phyloP scores from a whole-genome alignment of 2,113 vertebrate genomes.

The Hippocampus barbouri region DNA sequence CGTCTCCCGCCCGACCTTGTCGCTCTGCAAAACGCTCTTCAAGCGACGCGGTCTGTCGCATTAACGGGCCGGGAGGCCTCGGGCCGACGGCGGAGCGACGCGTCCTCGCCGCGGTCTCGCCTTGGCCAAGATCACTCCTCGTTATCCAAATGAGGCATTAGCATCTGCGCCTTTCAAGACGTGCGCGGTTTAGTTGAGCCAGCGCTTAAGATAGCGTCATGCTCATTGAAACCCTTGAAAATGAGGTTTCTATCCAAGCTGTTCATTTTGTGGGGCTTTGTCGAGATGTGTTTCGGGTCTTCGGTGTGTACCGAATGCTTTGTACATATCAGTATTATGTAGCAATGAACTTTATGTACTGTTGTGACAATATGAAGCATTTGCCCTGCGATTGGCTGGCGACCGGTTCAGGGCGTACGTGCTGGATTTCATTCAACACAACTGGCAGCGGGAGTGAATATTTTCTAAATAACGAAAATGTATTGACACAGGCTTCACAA shows the following conservation, averaged over 20 bases:
- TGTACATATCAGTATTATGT: no score
- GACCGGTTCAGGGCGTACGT: no score
- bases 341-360: no score
- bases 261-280: no score
- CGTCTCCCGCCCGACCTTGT: background rate
- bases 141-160: slow-evolving; percentile 74
- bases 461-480: slow-evolving; percentile 8
- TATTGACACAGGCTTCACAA: slow-evolving; percentile 30
- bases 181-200: slow-evolving; percentile 37
- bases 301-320: no score
- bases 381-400: no score
- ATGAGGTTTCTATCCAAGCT: no score
- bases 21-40: background rate
- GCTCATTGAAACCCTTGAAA: background rate
- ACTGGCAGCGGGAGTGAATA: slow-evolving; percentile 9
- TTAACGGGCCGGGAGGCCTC: slow-evolving; percentile 4
- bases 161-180: slow-evolving; percentile 39
- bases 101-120: slow-evolving; percentile 31
- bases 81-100: slow-evolving; percentile 19
- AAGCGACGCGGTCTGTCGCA: background rate
- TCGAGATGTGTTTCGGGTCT: no score
- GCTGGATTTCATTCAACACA: background rate
- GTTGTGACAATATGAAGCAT: no score
- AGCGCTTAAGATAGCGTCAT: slow-evolving; percentile 25
- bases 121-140: slow-evolving; percentile 61